Evolutionary conservation across 2,888 invertebrate species (phyloP).

Genomic region (Rhogogaster chlorosoma): DNA sequence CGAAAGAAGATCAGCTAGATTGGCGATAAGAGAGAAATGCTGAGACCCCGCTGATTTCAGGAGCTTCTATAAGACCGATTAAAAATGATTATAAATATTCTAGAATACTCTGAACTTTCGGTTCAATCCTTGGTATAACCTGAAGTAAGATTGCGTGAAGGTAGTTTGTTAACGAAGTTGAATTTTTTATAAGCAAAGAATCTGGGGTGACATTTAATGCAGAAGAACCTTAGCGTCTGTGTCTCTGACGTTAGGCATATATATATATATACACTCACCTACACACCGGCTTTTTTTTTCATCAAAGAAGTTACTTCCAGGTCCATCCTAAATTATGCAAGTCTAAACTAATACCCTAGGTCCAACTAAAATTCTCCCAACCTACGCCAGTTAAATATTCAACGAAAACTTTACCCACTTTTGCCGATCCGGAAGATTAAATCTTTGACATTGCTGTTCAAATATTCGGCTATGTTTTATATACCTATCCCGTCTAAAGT

Average conservation of each 20-base stretch:
- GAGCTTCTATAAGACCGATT: background rate
- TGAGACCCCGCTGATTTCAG: background rate
- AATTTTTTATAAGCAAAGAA: constrained; percentile 23
- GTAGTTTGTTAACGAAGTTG: constrained; percentile 31
- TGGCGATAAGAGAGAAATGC: background rate
- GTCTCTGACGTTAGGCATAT: background rate
- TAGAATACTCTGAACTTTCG: background rate
- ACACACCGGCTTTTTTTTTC: background rate
- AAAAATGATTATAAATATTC: constrained; percentile 31
- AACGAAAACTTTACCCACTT: constrained; percentile 17
- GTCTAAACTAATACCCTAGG: constrained; percentile 6
- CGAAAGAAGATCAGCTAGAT: background rate
- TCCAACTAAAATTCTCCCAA: background rate
- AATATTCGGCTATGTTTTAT: background rate
- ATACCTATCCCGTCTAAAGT: background rate
- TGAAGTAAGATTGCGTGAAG: background rate
- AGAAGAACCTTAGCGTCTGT: background rate
- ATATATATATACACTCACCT: too few relatives aligned
- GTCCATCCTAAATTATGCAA: background rate
- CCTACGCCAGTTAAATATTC: constrained; percentile 9
- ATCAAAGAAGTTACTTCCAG: constrained; percentile 4
- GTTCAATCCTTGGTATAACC: background rate
- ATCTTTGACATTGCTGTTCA: constrained; percentile 3
- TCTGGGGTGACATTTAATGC: constrained; percentile 13
- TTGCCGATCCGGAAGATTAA: background rate